These are phyloP conservation scores for Typhlomys cinereus DNA, from an alignment of 2,113 vertebrate species.

Conservation along the genomic window DNA sequence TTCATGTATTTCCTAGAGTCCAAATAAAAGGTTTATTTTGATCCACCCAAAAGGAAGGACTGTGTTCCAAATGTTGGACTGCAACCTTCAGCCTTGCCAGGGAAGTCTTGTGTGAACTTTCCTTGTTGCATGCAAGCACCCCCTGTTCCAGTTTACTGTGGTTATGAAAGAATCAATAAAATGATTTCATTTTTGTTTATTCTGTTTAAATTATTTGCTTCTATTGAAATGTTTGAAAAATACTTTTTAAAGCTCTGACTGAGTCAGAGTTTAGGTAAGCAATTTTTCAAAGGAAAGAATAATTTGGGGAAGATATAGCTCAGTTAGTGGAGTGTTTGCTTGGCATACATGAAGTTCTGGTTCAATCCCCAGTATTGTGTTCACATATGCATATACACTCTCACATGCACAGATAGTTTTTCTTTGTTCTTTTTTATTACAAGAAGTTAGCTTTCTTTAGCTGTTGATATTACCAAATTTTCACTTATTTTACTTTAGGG, in stretches of 20 bases:
- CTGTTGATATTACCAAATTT: slow-evolving; percentile 24
- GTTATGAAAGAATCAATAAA: background rate
- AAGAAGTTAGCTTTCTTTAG: background rate
- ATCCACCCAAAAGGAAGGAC: background rate
- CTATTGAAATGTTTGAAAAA: slow-evolving; percentile 31
- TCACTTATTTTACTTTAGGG: slow-evolving; percentile 49
- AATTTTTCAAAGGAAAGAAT: slow-evolving; percentile 2
- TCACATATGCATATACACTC: no score
- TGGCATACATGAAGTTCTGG: background rate
- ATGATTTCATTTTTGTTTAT: background rate
- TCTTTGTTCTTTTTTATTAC: background rate
- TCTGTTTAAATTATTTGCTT: slow-evolving; percentile 34
- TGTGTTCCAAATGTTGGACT: background rate
- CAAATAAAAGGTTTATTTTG: slow-evolving; percentile 11
- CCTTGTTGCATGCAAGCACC: background rate
- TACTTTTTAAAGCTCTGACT: slow-evolving; percentile 1
- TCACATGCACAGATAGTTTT: background rate
- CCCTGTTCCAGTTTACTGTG: background rate
- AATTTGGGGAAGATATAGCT: background rate
- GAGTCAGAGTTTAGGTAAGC: background rate
- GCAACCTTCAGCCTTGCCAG: background rate
- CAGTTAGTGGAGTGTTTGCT: background rate
- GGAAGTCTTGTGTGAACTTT: background rate
- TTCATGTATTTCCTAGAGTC: background rate
- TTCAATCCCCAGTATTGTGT: background rate